Base-by-base conservation (phyloP, 2,113 vertebrate species). In the Boleophthalmus pectinirostris region DNA sequence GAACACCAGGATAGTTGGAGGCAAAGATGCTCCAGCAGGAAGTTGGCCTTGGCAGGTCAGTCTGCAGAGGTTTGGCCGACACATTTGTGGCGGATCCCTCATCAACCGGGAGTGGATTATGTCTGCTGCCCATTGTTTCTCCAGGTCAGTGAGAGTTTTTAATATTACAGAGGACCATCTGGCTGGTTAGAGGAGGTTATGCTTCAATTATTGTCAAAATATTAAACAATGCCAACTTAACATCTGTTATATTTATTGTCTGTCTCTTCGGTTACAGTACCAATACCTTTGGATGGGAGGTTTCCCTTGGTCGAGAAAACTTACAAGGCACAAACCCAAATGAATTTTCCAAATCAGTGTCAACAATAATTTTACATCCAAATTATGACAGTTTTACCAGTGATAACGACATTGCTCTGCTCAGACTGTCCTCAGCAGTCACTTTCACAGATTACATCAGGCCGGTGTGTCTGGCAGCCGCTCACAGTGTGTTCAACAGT, bases 391-490 rank as follows among this genome's bases (percentile, higher is more conserved):
- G 74, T 0, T 14, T 1, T 54, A 91, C 88, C 15, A 78, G 63
- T 0, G 5, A 91, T 60, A 93, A 95, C 0, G 95, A 96, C 81
- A 90, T 95, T 0, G 92, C 93, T 0, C 92, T 96, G n/a, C 21
- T 95, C 65, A 89, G 21, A 56, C 90, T 96, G 21, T 70, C 29
- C 0, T 54, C 6, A 2, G 63, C 93, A 0, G 84, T 95, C 57
- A 14, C 1, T 0, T 95, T 93, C 82, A 89, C 87, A n/a, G 82
- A 92, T 70, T 86, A 82, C 45, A 88, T 96, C 81, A 87, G 80
- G 72, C 94, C 95, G 12, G 83, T 95, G 79, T 96, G 94, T 81
- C 89, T 95, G 72, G 95, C 94, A 0, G 85, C 88, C 0, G 82
- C 66, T 74, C 72, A 61, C 88, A 93, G 92, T 75, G 72, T 53